phyloP scores from a whole-genome alignment of 2,113 vertebrate species.

The Callipepla californica region DNA sequence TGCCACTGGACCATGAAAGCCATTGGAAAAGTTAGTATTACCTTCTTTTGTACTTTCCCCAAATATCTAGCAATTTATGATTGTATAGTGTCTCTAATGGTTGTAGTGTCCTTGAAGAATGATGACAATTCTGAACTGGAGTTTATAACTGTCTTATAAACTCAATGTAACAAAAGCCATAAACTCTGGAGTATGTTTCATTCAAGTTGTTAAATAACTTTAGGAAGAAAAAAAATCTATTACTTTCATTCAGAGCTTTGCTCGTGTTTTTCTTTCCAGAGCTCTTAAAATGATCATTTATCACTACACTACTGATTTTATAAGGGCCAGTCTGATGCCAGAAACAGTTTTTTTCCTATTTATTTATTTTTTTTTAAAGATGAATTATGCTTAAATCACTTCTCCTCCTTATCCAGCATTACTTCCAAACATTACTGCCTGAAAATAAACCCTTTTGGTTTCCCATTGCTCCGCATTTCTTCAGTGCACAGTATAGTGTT shows the following conservation, averaged over 20 bases:
- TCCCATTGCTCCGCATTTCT: not conserved
- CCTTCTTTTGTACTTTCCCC: too few species aligned
- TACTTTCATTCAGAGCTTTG: not conserved
- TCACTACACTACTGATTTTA: not conserved
- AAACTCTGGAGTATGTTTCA: rapidly evolving
- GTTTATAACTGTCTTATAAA: not conserved
- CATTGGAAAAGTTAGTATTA: too few species aligned
- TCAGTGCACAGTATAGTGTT: not conserved
- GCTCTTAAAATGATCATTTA: not conserved
- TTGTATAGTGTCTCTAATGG: not conserved
- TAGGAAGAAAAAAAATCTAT: not conserved
- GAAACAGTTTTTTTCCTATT: not conserved
- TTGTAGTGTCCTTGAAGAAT: not conserved
- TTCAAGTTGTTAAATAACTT: not conserved
- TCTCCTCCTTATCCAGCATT: not conserved
- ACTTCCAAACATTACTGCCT: not conserved
- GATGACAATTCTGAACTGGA: not conserved
- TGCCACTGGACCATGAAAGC: too few species aligned
- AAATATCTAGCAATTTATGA: too few species aligned
- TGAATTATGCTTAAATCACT: not conserved
- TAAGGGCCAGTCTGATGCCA: not conserved
- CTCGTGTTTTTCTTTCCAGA: not conserved
- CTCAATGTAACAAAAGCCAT: not conserved
- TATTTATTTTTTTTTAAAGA: not conserved
- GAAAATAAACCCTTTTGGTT: not conserved